phyloP scores from a whole-genome alignment of 2,797 vertebrate genomes.

The Acanthurus leucopareius region DNA sequence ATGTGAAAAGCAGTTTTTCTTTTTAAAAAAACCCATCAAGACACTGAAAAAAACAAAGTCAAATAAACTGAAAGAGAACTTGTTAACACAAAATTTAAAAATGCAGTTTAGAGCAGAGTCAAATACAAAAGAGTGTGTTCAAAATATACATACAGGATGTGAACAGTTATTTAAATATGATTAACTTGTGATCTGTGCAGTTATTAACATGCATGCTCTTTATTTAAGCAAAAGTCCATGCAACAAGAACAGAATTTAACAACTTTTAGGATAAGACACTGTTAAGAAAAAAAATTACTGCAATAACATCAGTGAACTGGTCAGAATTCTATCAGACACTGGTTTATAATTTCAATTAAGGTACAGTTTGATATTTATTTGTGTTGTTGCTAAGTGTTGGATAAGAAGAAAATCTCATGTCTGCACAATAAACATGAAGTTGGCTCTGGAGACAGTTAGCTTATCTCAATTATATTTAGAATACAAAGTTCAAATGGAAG shows the following conservation, averaged over 20 bases:
- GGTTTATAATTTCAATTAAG: neutral
- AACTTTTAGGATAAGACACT: neutral
- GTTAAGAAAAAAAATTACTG: neutral
- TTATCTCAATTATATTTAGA: neutral
- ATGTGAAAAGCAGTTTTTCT: conserved; percentile 60
- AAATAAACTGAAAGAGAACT: conserved; percentile 28
- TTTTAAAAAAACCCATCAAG: conserved; percentile 33
- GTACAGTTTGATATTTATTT: neutral
- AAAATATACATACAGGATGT: conserved; percentile 32
- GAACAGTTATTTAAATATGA: conserved; percentile 36
- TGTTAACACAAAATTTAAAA: conserved; percentile 13
- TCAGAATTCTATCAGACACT: neutral
- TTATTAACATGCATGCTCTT: neutral
- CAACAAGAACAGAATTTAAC: neutral
- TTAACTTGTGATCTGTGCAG: conserved; percentile 46
- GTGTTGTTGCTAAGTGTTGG: neutral
- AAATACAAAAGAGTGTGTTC: conserved; percentile 39
- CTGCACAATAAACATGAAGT: neutral
- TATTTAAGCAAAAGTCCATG: neutral
- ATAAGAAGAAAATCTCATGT: neutral
- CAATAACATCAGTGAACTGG: neutral
- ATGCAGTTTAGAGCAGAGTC: conserved; percentile 52
- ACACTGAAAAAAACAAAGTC: conserved; percentile 43
- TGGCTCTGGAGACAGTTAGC: neutral
- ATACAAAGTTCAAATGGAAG: too few species aligned